Evolutionary conservation across 2,113 vertebrate genomes (phyloP).

Genomic region (Microtus pennsylvanicus): DNA sequence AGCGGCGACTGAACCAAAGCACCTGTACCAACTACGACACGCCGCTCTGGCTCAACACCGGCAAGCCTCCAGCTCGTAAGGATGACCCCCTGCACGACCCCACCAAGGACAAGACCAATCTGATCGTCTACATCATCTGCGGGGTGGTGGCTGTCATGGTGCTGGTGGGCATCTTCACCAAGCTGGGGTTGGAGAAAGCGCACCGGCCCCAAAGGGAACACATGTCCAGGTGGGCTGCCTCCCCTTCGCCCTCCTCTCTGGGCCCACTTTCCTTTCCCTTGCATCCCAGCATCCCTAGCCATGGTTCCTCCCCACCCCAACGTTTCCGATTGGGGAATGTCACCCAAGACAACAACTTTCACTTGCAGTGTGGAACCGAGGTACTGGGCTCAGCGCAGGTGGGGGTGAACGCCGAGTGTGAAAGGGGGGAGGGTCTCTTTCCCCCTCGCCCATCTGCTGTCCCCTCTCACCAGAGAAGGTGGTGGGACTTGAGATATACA

Average conservation of each 20-base stretch:
- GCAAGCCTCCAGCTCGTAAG: slow-evolving; percentile 95
- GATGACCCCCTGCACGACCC: slow-evolving; percentile 93
- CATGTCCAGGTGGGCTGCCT: slow-evolving; percentile 94
- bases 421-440: neutral
- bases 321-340: slow-evolving; percentile 12
- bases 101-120: slow-evolving; percentile 99
- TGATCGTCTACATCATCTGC: slow-evolving; percentile 99
- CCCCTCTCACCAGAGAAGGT: neutral
- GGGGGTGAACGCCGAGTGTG: neutral
- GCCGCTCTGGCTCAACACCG: slow-evolving; percentile 95
- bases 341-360: slow-evolving; percentile 77
- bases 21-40: slow-evolving; percentile 98
- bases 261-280: neutral
- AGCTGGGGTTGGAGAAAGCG: slow-evolving; percentile 98
- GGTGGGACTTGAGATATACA: neutral
- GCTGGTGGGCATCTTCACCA: slow-evolving; percentile 99
- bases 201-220: slow-evolving; percentile 98
- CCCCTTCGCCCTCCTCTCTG: neutral
- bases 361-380: neutral
- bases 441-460: neutral
- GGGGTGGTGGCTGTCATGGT: slow-evolving; percentile 99
- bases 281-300: neutral
- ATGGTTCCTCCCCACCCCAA: slow-evolving; percentile 19
- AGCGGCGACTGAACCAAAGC: slow-evolving; percentile 96
- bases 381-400: slow-evolving; percentile 48